phyloP scores from a whole-genome alignment of 2,888 invertebrate genomes.

The Cryptosula pallasiana region DNA sequence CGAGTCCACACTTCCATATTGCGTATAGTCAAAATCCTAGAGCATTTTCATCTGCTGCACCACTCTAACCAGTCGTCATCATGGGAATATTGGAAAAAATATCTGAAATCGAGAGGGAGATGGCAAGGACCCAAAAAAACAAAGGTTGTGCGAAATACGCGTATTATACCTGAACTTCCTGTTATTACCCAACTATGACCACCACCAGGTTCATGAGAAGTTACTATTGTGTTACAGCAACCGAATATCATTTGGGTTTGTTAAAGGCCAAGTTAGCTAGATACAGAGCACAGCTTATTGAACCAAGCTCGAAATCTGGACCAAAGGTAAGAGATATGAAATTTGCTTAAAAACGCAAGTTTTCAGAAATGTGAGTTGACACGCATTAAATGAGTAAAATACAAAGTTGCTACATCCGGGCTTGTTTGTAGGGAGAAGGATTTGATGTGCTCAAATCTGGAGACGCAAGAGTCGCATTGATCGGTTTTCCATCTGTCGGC shows the following conservation, averaged over 20 bases:
- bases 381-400: not conserved
- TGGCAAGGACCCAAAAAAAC: constrained; percentile 96
- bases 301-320: constrained; percentile 81
- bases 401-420: not conserved
- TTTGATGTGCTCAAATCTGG: constrained; percentile 99
- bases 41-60: no score
- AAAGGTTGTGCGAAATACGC: no score
- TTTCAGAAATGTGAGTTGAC: not conserved
- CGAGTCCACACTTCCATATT: no score
- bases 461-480: constrained; percentile 93
- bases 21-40: no score
- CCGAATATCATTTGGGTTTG: constrained; percentile 96
- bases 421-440: constrained; percentile 61
- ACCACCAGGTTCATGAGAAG: no score
- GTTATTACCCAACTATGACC: no score
- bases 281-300: constrained; percentile 71
- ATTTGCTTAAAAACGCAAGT: not conserved
- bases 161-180: no score
- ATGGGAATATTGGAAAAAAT: constrained; percentile 99
- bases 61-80: not conserved
- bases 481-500: constrained; percentile 97
- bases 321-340: constrained; percentile 81
- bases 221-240: constrained; percentile 78
- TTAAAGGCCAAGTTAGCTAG: constrained; percentile 70
- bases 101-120: constrained; percentile 96